A percentile compares a stretch with the other conserved stretches of the same genome.
These are phyloP conservation scores for Ptycholaimellus sp. DNA, from an alignment of 2,888 invertebrate species.

Conservation along the genomic window DNA sequence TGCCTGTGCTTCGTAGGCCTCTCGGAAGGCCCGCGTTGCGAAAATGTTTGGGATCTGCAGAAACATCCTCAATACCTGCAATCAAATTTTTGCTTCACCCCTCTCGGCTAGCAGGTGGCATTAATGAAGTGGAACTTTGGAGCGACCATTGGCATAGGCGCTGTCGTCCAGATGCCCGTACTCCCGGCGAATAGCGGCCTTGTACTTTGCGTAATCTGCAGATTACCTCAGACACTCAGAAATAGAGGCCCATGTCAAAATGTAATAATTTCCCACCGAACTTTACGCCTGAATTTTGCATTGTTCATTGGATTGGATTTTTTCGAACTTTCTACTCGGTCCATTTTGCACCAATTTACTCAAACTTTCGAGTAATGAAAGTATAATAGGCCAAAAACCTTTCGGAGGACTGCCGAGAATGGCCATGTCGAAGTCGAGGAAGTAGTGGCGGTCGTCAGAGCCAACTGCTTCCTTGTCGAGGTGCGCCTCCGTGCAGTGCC, in stretches of 20 bases:
- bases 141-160: conserved; percentile 37
- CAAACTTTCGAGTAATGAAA: too few species aligned
- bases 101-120: background rate
- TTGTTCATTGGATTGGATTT: background rate
- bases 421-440: conserved; percentile 40
- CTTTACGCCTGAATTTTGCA: background rate
- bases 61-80: conserved; percentile 40
- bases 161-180: conserved; percentile 37
- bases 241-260: too few species aligned
- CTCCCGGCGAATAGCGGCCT: conserved; percentile 37
- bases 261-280: too few species aligned
- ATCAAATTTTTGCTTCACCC: background rate
- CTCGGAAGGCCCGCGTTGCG: conserved; percentile 39
- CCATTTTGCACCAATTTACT: too few species aligned
- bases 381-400: conserved; percentile 15
- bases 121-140: conserved; percentile 31
- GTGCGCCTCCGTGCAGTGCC: conserved; percentile 37
- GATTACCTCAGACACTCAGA: too few species aligned
- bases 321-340: background rate
- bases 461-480: conserved; percentile 34
- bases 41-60: conserved; percentile 42
- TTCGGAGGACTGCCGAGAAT: conserved; percentile 33
- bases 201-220: conserved; percentile 37
- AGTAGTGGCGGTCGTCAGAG: conserved; percentile 36
- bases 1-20: conserved; percentile 33